Evolutionary conservation across 2,113 vertebrate genomes (phyloP), one percentile per base, ranked within the genome.

Genomic region (Stomatorhinus ivindoensis): DNA sequence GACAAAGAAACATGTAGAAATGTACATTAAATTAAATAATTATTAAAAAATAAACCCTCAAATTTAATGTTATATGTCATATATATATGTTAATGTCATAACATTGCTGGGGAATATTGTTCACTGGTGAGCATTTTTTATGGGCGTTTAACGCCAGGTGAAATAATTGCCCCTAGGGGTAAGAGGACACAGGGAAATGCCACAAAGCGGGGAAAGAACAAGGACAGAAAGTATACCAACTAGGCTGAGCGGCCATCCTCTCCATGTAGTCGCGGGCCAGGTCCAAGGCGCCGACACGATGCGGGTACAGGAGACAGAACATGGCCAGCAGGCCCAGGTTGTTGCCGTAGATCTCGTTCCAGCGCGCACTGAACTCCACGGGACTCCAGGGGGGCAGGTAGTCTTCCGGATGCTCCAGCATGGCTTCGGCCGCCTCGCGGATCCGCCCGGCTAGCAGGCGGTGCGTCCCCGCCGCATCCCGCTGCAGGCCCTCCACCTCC

Each of bases 181-280:
- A 44, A 47, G 19, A 42, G 80, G 47, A 31, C 82, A 90, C 91
- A 90, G 93, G 89, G 92, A 89, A 90, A 92, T 91, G 21, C 0
- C 5, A 58, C 21, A 27, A 46, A 84, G 39, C 4, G 24, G 48
- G 13, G 7, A 48, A 39, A 69, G 24, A 93, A 94, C 92, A 91
- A 94, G 92, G 95, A 95, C 92, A 95, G 89, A 96, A 96, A 97
- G 97, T 96, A 94, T 99, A 99, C 98, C 98, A 99, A 98, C 97
- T 99, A 97, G 98, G 98, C 96, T 99, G 98, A 93, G 97, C 97
- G 0, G 98, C 98, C 98, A 99, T 99, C 95, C 98, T 97, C 94
- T 99, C 98, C 98, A 99, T 99, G 96, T 99, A 99, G 93, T 99
- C 97, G 90, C 94, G 97, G 92, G 97, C 97, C 93, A 99, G 94